These are phyloP conservation scores for Acleris cristana DNA, from an alignment of 2,888 invertebrate genomes.

Conservation along the genomic window DNA sequence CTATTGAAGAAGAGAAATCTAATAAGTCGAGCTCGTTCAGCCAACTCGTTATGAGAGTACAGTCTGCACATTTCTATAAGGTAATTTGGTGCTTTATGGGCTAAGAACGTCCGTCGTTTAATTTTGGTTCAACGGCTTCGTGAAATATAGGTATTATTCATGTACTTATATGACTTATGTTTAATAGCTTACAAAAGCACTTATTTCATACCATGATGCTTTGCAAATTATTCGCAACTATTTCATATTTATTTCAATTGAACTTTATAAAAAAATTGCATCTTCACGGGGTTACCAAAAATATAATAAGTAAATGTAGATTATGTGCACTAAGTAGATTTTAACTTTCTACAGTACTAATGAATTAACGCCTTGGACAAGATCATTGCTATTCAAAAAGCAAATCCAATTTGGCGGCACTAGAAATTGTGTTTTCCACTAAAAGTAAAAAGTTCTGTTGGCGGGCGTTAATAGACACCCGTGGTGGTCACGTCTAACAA, in stretches of 20 bases:
- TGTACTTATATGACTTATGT: no score
- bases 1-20: slow-evolving; percentile 75
- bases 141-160: no score
- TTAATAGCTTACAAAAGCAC: no score
- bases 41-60: slow-evolving; percentile 79
- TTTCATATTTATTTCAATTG: no score
- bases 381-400: slow-evolving; percentile 22
- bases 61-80: slow-evolving; percentile 78
- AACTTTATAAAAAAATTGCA: no score
- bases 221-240: no score
- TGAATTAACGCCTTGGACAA: slow-evolving; percentile 4
- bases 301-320: no score
- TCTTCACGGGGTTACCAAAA: no score
- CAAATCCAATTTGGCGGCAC: slow-evolving; percentile 24
- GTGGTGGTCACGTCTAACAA: slow-evolving; percentile 19
- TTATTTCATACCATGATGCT: no score
- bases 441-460: slow-evolving; percentile 24
- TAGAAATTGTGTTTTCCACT: slow-evolving; percentile 30
- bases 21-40: slow-evolving; percentile 80
- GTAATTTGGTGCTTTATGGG: slow-evolving; percentile 57
- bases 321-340: no score
- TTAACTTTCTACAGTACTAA: neutral
- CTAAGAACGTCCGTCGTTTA: neutral
- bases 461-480: slow-evolving; percentile 28
- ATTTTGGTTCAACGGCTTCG: no score